Evolutionary conservation across 2,797 vertebrate species (phyloP).

Genomic region (Neomorphus geoffroyi): DNA sequence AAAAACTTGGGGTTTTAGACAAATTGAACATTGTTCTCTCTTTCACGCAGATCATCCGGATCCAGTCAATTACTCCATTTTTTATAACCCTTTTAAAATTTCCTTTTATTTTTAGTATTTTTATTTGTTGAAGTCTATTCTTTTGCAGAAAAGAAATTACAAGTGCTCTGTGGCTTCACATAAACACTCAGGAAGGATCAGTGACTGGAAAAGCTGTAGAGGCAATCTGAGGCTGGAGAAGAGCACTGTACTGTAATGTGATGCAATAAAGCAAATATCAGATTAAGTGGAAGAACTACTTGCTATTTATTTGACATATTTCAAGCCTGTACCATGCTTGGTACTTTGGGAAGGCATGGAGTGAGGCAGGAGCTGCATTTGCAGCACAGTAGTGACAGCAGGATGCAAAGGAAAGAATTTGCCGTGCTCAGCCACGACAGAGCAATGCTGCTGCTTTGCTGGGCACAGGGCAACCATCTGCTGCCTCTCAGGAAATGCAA

Average conservation of each 20-base stretch:
- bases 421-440: neutral
- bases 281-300: neutral
- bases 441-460: neutral
- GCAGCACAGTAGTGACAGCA: neutral
- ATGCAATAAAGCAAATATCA: neutral
- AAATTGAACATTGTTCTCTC: constrained; percentile 33
- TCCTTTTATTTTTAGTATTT: constrained; percentile 29
- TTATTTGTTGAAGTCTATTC: neutral
- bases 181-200: constrained; percentile 23
- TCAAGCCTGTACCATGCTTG: neutral
- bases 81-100: constrained; percentile 36
- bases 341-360: neutral
- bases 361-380: neutral
- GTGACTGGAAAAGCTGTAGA: constrained; percentile 4
- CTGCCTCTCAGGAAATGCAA: neutral
- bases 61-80: constrained; percentile 16
- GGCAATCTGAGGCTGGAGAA: neutral
- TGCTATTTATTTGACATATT: neutral
- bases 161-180: neutral
- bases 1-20: constrained; percentile 16
- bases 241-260: too few species aligned
- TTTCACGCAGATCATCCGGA: constrained; percentile 58
- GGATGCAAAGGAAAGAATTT: neutral
- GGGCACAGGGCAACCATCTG: neutral
- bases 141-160: constrained; percentile 6